Conservation (phyloP, 2,888 invertebrate species). For the Drosophila macrospina region DNA sequence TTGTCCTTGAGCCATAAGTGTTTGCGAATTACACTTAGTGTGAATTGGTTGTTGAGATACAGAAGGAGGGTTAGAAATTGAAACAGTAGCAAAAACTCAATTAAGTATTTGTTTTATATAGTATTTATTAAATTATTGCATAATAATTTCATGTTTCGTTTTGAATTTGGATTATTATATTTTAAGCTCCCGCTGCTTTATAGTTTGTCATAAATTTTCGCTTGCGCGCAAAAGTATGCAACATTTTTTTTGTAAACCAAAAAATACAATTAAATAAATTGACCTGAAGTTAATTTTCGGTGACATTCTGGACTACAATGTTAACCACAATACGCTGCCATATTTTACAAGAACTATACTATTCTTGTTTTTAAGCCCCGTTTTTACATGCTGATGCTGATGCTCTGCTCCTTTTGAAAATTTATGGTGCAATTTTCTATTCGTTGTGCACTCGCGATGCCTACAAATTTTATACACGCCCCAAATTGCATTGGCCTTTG, state of each 20-base stretch:
- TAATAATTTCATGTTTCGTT: too few relatives aligned
- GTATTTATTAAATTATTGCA: too few relatives aligned
- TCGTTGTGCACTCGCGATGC: conserved; percentile 43
- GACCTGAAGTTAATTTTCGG: conserved; percentile 62
- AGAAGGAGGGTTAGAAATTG: too few relatives aligned
- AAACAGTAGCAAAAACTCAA: too few relatives aligned
- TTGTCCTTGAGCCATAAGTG: conserved; percentile 25
- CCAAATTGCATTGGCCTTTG: conserved; percentile 70
- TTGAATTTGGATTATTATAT: too few relatives aligned
- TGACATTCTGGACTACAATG: conserved; percentile 66
- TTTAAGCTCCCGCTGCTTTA: too few relatives aligned
- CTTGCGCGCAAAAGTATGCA: neutral
- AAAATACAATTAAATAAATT: conserved; percentile 56
- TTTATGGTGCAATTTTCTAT: conserved; percentile 76
- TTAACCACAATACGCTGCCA: conserved; percentile 64
- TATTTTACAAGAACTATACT: conserved; percentile 39
- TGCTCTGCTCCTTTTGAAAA: conserved; percentile 26
- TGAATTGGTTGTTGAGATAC: conserved; percentile 9
- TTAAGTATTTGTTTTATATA: too few relatives aligned
- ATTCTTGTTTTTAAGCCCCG: conserved; percentile 23
- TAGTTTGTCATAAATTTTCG: neutral
- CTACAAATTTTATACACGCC: conserved; percentile 52
- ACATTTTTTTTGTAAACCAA: neutral
- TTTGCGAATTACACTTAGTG: neutral
- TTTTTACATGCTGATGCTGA: conserved; percentile 12